Percentiles rank a stretch among this genome's conserved stretches.
These are phyloP conservation scores for Campaea margaritaria DNA, from an alignment of 2,888 invertebrate species.

Conservation along the genomic window DNA sequence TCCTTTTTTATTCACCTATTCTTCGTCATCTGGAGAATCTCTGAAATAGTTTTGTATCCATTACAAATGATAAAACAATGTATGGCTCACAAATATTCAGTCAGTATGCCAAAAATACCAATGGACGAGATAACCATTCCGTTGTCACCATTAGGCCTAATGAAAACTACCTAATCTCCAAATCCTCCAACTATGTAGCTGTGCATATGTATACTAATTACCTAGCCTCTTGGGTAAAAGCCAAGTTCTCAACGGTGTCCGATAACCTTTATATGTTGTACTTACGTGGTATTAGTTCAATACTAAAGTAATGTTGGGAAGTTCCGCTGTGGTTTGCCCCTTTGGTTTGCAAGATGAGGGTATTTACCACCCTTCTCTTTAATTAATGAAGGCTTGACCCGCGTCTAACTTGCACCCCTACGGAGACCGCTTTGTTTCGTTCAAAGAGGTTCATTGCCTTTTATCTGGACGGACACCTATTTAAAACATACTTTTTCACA, in stretches of 20 bases:
- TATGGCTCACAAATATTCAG: too few species aligned
- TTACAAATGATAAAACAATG: too few species aligned
- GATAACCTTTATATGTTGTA: slow-evolving; percentile 3
- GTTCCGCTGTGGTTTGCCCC: slow-evolving; percentile 38
- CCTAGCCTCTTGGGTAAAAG: slow-evolving; percentile 3
- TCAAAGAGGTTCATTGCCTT: slow-evolving; percentile 24
- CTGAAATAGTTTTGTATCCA: too few species aligned
- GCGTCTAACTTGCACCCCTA: slow-evolving; percentile 57
- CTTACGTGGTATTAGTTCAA: slow-evolving; percentile 19
- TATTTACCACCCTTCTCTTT: slow-evolving; percentile 55
- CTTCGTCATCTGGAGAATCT: too few species aligned
- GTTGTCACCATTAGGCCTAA: too few species aligned
- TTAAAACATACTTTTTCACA: slow-evolving; percentile 6
- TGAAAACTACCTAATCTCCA: neutral
- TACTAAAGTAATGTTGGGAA: slow-evolving; percentile 34
- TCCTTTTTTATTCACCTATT: too few species aligned
- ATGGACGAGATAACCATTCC: too few species aligned
- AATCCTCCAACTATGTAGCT: neutral
- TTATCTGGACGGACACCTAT: slow-evolving; percentile 1
- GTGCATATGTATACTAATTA: neutral
- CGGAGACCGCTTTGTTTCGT: slow-evolving; percentile 19
- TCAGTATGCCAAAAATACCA: too few species aligned
- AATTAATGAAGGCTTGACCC: slow-evolving; percentile 74
- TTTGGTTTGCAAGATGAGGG: slow-evolving; percentile 40
- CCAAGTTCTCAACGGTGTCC: slow-evolving; percentile 6